A percentile compares a stretch with the other conserved stretches of the same genome.
Evolutionary conservation across 1,140 invertebrate species (phyloP).

Genomic region (Popillia japonica): DNA sequence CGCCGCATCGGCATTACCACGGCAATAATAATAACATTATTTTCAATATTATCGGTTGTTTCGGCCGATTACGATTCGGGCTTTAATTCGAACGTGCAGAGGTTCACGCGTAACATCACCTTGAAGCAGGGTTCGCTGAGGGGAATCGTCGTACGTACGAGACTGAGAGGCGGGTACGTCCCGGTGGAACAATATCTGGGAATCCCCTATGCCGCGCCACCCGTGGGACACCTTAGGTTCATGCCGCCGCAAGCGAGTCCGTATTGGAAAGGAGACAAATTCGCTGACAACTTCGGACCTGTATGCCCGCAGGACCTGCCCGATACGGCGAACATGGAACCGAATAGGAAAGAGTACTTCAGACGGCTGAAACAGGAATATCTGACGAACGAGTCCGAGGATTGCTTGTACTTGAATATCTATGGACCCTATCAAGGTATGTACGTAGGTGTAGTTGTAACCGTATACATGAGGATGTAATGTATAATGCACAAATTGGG

Average conservation of each 20-base stretch:
- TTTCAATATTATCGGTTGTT: constrained; percentile 35
- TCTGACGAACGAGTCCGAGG: constrained; percentile 84
- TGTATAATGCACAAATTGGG: no score
- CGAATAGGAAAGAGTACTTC: constrained; percentile 74
- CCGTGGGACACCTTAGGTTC: constrained; percentile 78
- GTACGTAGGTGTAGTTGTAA: background rate
- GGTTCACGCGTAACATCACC: constrained; percentile 49
- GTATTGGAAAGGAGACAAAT: constrained; percentile 53
- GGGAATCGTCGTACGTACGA: constrained; percentile 68
- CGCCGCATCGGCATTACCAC: constrained; percentile 22
- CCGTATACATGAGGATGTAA: no score
- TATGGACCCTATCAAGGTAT: constrained; percentile 81
- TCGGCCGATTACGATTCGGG: constrained; percentile 41
- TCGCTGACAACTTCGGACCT: constrained; percentile 76
- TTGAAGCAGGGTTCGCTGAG: constrained; percentile 62
- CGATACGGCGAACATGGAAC: constrained; percentile 68
- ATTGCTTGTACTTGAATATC: constrained; percentile 93
- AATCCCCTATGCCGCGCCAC: constrained; percentile 92
- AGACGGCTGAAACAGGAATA: constrained; percentile 71
- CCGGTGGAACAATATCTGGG: constrained; percentile 74
- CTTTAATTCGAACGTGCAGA: constrained; percentile 41
- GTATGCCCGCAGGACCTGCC: constrained; percentile 86
- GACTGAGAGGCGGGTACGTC: constrained; percentile 63
- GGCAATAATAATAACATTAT: constrained; percentile 32
- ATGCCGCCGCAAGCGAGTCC: constrained; percentile 77